Percentiles rank a stretch among this genome's conserved stretches.
Evolutionary conservation across 2,888 invertebrate species (phyloP).

Genomic region (Pachydiplax longipennis): DNA sequence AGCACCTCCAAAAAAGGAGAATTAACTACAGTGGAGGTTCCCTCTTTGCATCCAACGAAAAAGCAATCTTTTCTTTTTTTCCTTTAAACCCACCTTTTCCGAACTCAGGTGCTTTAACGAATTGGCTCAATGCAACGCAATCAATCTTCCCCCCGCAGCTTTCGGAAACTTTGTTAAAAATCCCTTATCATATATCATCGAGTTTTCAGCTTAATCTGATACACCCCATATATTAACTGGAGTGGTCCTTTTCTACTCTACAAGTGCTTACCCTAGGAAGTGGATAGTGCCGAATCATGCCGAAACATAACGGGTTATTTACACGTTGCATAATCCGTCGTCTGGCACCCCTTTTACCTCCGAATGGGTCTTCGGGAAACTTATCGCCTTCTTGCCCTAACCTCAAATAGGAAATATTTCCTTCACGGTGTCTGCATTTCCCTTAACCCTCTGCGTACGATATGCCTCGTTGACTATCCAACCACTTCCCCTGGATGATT

Average conservation of each 20-base stretch:
- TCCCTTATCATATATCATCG: conserved; percentile 31
- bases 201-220: conserved; percentile 15
- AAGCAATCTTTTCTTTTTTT: not conserved
- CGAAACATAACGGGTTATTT: conserved; percentile 31
- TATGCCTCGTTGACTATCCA: not conserved
- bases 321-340: conserved; percentile 21
- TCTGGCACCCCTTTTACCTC: not conserved
- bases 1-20: not conserved
- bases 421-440: not conserved
- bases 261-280: not conserved
- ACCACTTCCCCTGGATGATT: not conserved
- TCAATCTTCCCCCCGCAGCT: conserved; percentile 24
- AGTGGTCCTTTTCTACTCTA: not conserved
- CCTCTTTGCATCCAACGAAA: not conserved
- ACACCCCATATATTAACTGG: conserved; percentile 15
- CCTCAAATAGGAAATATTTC: conserved; percentile 1
- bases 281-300: conserved; percentile 30
- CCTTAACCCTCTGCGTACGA: not conserved
- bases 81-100: not conserved
- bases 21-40: not conserved
- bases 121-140: conserved; percentile 29
- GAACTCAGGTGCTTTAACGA: conserved; percentile 43
- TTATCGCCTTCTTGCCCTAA: not conserved
- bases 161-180: conserved; percentile 30
- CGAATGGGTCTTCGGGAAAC: not conserved